Evolutionary conservation across 2,113 vertebrate species (phyloP).

Genomic region (Larimichthys crocea): DNA sequence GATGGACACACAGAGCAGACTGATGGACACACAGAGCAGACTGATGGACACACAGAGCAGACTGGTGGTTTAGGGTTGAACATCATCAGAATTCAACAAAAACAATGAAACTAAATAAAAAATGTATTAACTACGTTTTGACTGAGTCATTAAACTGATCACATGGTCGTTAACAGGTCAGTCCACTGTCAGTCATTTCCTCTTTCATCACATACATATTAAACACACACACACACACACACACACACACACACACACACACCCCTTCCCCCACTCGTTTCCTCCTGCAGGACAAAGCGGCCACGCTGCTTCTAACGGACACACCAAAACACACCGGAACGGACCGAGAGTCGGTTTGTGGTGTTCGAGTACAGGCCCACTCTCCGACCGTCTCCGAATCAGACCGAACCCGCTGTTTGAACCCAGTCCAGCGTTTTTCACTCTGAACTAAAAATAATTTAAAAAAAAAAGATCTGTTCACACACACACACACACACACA

Average conservation of each 20-base stretch:
- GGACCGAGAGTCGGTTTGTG: not conserved
- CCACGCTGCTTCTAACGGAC: constrained; percentile 73
- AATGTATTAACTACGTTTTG: too few relatives aligned
- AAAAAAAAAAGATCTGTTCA: not conserved
- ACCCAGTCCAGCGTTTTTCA: not conserved
- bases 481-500: too few relatives aligned
- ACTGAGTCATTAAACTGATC: too few relatives aligned
- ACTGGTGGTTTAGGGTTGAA: too few relatives aligned
- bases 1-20: too few relatives aligned
- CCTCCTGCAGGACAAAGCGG: constrained; percentile 79
- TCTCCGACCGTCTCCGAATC: too few relatives aligned
- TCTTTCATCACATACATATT: constrained; percentile 22
- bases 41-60: too few relatives aligned
- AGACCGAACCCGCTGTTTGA: too few relatives aligned
- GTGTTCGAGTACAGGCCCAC: too few relatives aligned
- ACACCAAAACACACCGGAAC: constrained; percentile 9
- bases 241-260: constrained; percentile 28
- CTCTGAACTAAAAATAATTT: not conserved
- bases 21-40: too few relatives aligned
- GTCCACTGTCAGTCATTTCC: constrained; percentile 55
- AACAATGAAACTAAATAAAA: too few relatives aligned
- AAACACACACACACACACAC: constrained; percentile 31
- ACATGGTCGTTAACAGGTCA: constrained; percentile 49
- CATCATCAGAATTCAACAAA: too few relatives aligned
- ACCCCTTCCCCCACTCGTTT: constrained; percentile 73